Evolutionary conservation across 2,888 invertebrate genomes (phyloP).

Genomic region (Melieria picta): DNA sequence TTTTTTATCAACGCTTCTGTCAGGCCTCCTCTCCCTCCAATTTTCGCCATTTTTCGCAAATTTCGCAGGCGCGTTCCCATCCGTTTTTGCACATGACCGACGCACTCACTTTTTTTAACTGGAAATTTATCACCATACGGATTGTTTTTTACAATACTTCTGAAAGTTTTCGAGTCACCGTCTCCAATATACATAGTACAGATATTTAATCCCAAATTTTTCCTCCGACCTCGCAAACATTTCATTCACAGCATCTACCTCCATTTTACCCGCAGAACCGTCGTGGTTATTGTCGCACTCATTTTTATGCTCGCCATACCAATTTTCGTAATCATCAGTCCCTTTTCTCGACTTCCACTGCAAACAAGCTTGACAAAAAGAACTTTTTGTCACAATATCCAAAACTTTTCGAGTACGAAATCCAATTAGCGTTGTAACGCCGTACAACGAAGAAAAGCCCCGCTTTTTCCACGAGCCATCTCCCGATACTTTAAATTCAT

Average conservation of each 20-base stretch:
- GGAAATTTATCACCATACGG: slow-evolving; percentile 15
- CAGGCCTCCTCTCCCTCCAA: slow-evolving; percentile 38
- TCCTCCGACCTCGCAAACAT: slow-evolving; percentile 12
- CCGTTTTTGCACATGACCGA: slow-evolving; percentile 2
- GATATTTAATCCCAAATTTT: background rate
- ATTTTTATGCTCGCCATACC: background rate
- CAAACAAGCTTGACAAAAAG: slow-evolving; percentile 6
- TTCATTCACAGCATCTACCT: background rate
- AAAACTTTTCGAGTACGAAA: slow-evolving; percentile 9
- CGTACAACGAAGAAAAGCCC: background rate
- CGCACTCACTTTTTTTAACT: slow-evolving; percentile 17
- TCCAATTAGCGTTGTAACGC: slow-evolving; percentile 4
- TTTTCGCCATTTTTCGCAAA: background rate
- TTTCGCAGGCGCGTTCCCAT: background rate
- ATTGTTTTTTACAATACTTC: background rate
- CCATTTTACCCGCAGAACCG: too few species aligned
- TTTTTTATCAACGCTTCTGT: slow-evolving; percentile 52
- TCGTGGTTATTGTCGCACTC: too few species aligned
- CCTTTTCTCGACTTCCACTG: background rate
- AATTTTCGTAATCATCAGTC: background rate
- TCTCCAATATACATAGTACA: slow-evolving; percentile 26
- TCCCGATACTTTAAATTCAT: too few species aligned
- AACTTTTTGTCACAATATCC: slow-evolving; percentile 10
- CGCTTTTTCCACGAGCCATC: too few species aligned
- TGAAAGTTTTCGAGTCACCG: slow-evolving; percentile 18